phyloP scores from a whole-genome alignment of 1,140 invertebrate genomes.

The Aphidius ervi region DNA sequence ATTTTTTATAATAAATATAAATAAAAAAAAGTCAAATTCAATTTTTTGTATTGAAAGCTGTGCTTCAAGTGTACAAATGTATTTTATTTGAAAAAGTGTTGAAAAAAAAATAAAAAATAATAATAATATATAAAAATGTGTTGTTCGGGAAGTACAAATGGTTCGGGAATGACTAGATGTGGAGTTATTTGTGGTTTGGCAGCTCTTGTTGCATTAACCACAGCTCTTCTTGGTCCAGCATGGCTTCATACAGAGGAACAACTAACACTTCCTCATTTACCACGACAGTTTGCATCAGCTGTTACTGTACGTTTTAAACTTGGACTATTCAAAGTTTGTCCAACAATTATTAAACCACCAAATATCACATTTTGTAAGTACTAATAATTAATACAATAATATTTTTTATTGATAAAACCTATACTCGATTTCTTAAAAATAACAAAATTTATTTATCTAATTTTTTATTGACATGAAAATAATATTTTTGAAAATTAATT shows the following conservation, averaged over 20 bases:
- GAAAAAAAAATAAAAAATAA: slow-evolving; percentile 10
- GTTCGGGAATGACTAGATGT: slow-evolving; percentile 46
- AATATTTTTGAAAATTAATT: background rate
- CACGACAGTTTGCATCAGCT: slow-evolving; percentile 31
- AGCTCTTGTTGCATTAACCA: slow-evolving; percentile 45
- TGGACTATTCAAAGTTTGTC: slow-evolving; percentile 47
- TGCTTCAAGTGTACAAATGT: background rate
- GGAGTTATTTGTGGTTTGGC: slow-evolving; percentile 49
- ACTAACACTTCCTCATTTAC: slow-evolving; percentile 36
- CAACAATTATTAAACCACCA: slow-evolving; percentile 45
- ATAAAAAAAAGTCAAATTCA: too few relatives aligned
- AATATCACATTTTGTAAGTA: slow-evolving; percentile 45
- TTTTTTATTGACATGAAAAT: too few relatives aligned
- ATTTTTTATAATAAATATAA: too few relatives aligned
- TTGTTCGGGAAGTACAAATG: slow-evolving; percentile 40
- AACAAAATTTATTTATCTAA: too few relatives aligned
- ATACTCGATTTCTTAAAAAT: too few relatives aligned
- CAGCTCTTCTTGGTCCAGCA: slow-evolving; percentile 45
- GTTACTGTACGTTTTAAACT: slow-evolving; percentile 48
- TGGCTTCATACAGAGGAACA: slow-evolving; percentile 51
- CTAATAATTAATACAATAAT: too few relatives aligned
- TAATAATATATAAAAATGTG: slow-evolving; percentile 39
- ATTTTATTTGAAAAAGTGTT: slow-evolving; percentile 2
- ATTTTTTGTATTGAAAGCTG: background rate
- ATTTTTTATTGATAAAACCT: too few relatives aligned